Base-by-base conservation (phyloP, 2,797 vertebrate genomes). In the Anguilla anguilla region DNA sequence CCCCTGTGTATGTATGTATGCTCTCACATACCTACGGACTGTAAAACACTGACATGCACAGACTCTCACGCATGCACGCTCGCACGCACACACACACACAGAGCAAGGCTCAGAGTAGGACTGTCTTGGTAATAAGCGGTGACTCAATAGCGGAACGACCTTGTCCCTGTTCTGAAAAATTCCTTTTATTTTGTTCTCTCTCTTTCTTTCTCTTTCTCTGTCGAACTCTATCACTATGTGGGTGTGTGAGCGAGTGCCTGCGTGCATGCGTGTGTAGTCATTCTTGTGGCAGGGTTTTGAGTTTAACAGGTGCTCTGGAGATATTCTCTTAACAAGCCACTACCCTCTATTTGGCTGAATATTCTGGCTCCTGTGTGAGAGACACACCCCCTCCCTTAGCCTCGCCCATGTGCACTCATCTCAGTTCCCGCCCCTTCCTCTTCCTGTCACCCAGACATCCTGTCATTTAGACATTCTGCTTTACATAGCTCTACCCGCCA, bases 201-300 rank as follows among this genome's bases (percentile, higher is more conserved):
- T 59, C 57, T 59, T 2, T 59, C 17, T 55, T 15, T 55, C 53
- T 55, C 53, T 55, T 9, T 53, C 10, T 25, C 4, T 85, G 39
- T 86, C 89, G 61, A 59, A 46, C 17, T 17, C 19, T 43, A 0
- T 83, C 72, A 2, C 19, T n/a, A 57, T 15, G 15, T 25, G 51
- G 28, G 51, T 61, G 46, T 61, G n/a, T 46, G 57, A 13, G 59
- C 11, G 35, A 89, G 87, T 51, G 22, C 87, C 35, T 85, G 84
- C 86, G 88, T 90, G 84, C 87, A 85, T 91, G 88, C 89, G 17
- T 31, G 53, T 84, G 51, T 87, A 69, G 83, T 90, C 85, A 72
- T 67, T 25, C 64, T 67, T 67, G 64, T 67, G 51, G 64, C 22
- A 67, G 22, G 25, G 22, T 67, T n/a, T 67, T 25, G 64, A 67